Evolutionary conservation across 1,140 invertebrate genomes (phyloP).

Genomic region (Drosophila burlai): DNA sequence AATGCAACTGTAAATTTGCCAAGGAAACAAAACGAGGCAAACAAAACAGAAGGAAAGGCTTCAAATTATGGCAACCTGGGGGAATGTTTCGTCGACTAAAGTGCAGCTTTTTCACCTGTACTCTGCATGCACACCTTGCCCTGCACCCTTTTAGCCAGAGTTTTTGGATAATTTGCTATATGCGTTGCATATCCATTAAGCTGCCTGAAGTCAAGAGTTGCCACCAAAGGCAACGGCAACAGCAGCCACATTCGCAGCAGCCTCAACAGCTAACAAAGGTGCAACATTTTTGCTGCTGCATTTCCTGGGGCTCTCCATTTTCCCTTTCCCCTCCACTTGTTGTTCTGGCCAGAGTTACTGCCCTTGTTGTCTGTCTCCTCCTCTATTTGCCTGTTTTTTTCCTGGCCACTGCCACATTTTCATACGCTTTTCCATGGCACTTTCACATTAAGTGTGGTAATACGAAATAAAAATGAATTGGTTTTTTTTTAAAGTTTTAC

Average conservation of each 20-base stretch:
- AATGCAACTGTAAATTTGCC: conserved; percentile 43
- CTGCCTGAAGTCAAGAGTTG: conserved; percentile 46
- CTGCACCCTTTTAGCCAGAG: not conserved
- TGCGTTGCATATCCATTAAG: conserved; percentile 70
- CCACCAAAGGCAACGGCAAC: conserved; percentile 14
- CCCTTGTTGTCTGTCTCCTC: conserved; percentile 15
- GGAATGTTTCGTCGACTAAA: conserved; percentile 14
- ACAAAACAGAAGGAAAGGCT: conserved; percentile 1
- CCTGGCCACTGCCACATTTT: not conserved
- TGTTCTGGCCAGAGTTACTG: conserved; percentile 25
- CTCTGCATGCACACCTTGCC: conserved; percentile 20
- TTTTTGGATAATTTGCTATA: conserved; percentile 64
- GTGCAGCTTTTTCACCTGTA: conserved; percentile 31
- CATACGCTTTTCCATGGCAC: conserved; percentile 9
- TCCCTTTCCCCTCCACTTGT: conserved; percentile 18
- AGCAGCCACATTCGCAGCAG: conserved; percentile 11
- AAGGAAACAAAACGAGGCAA: conserved; percentile 30
- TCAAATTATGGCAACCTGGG: conserved; percentile 26
- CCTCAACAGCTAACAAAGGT: conserved; percentile 59
- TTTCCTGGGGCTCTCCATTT: conserved; percentile 13
- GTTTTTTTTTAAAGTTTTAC: not conserved
- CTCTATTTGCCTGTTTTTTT: conserved; percentile 2
- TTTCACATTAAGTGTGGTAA: not conserved
- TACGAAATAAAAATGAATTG: not conserved
- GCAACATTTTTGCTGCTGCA: conserved; percentile 64